Evolutionary conservation across 1,140 invertebrate species (phyloP), one percentile per base, ranked within the genome.

Genomic region (Hypothenemus hampei): DNA sequence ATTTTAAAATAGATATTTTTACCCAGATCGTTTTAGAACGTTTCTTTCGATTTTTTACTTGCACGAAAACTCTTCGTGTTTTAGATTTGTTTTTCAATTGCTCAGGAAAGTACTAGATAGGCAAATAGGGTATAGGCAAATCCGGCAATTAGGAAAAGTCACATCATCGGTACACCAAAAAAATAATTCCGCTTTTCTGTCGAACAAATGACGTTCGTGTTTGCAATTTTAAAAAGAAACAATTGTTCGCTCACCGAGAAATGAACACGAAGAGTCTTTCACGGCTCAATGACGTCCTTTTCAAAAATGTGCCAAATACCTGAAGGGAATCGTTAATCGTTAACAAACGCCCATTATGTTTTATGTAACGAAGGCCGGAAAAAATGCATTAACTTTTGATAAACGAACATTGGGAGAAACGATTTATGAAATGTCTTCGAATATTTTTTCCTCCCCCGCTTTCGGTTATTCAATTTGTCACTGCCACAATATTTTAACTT

Each of bases 221-320:
- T 24, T 31, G 45, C 31, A 44, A 53, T 44, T 53, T 44, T 44
- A 44, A 53, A 36, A 35, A 44, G 50, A 13, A 53, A 53, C 40
- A 35, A 45, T 53, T 53, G 40, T 20, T 35, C 29, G 36, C 23
- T 37, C 11, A 40, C 23, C 20, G 36, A 37, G 36, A 51, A 51
- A 40, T 15, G 48, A n/a, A n/a, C n/a, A n/a, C n/a, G n/a, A n/a
- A n/a, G n/a, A 31, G 22, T 19, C 19, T 35, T 23, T 6, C 37
- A 6, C 16, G 46, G 29, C 16, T 36, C 31, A 36, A 48, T 22
- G 33, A 48, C 33, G 19, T 48, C 16, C 21, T 37, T 35, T 48
- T n/a, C n/a, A n/a, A 48, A 48, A 48, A 48, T 48, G 33, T 36
- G 33, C 11, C 16, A 36, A 48, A 36, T 15, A 36, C 46, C 19